phyloP scores from a whole-genome alignment of 2,797 vertebrate genomes.

The Carcharodon carcharias region DNA sequence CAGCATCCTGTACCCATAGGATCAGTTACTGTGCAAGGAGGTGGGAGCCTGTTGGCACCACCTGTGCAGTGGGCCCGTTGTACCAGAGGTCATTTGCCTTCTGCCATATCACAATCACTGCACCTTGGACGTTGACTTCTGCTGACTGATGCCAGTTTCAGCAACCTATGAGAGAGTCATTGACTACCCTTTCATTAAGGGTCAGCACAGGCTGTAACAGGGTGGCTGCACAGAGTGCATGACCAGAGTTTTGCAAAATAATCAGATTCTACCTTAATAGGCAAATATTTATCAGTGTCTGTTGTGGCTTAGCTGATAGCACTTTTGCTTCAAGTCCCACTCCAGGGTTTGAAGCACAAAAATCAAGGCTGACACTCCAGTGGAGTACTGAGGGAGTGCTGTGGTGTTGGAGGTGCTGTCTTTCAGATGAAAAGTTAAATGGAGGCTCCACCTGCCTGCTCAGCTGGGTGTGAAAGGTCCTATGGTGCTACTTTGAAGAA shows the following conservation, averaged over 20 bases:
- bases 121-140: not conserved
- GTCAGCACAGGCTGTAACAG: not conserved
- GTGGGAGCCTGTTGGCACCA: not conserved
- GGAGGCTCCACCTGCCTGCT: too few relatives aligned
- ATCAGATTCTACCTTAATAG: not conserved
- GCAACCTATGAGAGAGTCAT: not conserved
- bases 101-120: not conserved
- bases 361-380: not conserved
- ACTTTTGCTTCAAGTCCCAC: too few relatives aligned
- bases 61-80: not conserved
- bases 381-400: not conserved
- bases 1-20: not conserved
- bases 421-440: not conserved
- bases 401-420: not conserved
- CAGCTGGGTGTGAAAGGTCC: not conserved
- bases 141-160: not conserved
- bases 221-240: not conserved
- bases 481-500: not conserved
- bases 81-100: not conserved
- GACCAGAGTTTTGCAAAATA: not conserved
- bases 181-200: not conserved
- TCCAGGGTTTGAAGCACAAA: not conserved
- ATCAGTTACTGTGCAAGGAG: not conserved
- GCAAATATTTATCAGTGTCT: not conserved
- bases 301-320: not conserved